Base-by-base conservation (phyloP, 2,888 invertebrate species). In the Cyaniris semiargus region DNA sequence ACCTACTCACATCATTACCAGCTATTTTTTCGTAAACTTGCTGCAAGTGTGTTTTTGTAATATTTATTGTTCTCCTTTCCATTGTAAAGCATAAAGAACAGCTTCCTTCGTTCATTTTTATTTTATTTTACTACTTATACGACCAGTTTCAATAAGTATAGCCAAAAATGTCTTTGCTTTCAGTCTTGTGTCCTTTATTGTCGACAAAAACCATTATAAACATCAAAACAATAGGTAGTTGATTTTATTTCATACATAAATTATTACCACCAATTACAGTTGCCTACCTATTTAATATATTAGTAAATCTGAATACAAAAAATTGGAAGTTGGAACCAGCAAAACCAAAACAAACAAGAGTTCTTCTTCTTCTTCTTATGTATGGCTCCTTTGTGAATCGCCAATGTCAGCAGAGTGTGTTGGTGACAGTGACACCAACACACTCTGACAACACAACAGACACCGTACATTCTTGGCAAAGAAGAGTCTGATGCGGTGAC, bases 1-100 rank as follows among this genome's bases (percentile, higher is more conserved):
- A 79, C n/a, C n/a, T n/a, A n/a, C 85, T 82, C 84, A 89, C 91
- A 80, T 83, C 83, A 58, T 82, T 80, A 76, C 83, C 79, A 0
- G 87, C 84, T 4, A 90, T 80, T 79, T 83, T 89, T 78, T 89
- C 88, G 72, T 86, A 90, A 1, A 86, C 79, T 27, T 85, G 82
- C 78, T 89, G 87, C 0, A 90, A 80, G 8, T 81, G 80, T 3
- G 85, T 84, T 58, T 86, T 81, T 0, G 77, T 34, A 48, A 90
- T 84, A 7, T 78, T 75, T 78, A 82, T 81, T 79, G 86, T 81
- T 15, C 81, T 82, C 7, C 83, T 81, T 76, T 86, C 82, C 3
- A 79, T 78, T 6, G 81, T 75, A 78, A 90, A 81, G 79, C 90
- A 90, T 56, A 90, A 38, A 34, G 72, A 72, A 60, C 77, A 77